These are phyloP conservation scores for Silurus meridionalis DNA, from an alignment of 2,113 vertebrate species.

Conservation along the genomic window DNA sequence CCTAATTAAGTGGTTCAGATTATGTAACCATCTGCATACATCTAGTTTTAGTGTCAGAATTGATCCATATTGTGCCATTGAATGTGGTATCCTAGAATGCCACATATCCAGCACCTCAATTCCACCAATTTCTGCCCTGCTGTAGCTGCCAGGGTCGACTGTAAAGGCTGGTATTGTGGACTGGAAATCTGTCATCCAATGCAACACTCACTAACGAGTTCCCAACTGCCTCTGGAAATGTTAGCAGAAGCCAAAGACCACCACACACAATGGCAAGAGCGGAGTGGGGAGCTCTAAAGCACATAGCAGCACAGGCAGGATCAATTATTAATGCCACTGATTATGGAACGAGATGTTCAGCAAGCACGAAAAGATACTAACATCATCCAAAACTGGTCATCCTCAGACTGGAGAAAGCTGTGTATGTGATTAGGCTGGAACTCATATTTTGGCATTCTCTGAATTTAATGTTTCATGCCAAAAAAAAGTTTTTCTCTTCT, in stretches of 20 bases:
- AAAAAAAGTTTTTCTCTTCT: not conserved
- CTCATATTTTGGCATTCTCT: not conserved
- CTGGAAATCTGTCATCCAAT: not conserved
- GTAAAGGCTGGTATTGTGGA: constrained; percentile 2
- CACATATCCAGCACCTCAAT: not conserved
- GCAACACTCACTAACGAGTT: constrained; percentile 1
- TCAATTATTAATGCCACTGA: not conserved
- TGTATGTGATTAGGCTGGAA: not conserved
- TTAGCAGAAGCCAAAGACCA: constrained; percentile 4
- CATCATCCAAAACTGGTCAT: not conserved
- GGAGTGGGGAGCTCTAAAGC: not conserved
- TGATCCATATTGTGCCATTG: not conserved
- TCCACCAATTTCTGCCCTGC: not conserved
- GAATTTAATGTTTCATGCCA: not conserved
- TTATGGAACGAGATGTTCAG: not conserved
- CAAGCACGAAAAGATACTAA: not conserved
- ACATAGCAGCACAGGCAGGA: not conserved
- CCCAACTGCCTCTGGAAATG: constrained; percentile 7
- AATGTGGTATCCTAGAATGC: not conserved
- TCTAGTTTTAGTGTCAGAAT: not conserved
- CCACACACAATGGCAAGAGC: not conserved
- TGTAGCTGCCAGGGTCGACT: not conserved
- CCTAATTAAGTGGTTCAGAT: not conserved
- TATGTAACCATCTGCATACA: not conserved
- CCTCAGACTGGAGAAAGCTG: not conserved